These are phyloP conservation scores for Drosophila bifasciata DNA, from an alignment of 1,140 invertebrate genomes.

Conservation along the genomic window DNA sequence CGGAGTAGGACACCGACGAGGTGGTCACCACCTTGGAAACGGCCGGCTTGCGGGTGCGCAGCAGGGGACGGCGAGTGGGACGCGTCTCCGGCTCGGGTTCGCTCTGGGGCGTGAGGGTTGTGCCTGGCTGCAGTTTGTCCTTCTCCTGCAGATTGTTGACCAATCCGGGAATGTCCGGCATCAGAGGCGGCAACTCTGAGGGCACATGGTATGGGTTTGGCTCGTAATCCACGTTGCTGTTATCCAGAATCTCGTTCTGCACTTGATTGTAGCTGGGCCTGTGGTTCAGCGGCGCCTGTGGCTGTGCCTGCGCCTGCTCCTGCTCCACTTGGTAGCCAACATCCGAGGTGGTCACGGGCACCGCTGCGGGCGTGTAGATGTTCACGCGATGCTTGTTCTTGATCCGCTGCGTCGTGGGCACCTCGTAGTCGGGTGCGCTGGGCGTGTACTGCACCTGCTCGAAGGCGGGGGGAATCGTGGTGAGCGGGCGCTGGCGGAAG, in stretches of 20 bases:
- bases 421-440: slow-evolving; percentile 55
- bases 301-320: too few species aligned
- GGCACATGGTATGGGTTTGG: slow-evolving; percentile 81
- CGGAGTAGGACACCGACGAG: slow-evolving; percentile 75
- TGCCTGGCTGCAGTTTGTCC: slow-evolving; percentile 57
- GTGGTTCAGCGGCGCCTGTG: slow-evolving; percentile 60
- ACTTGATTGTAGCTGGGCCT: slow-evolving; percentile 64
- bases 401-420: slow-evolving; percentile 50
- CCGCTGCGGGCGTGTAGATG: slow-evolving; percentile 59
- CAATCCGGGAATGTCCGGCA: slow-evolving; percentile 86
- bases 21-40: slow-evolving; percentile 68
- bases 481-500: slow-evolving; percentile 75
- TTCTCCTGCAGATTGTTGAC: slow-evolving; percentile 87
- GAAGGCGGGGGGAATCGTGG: slow-evolving; percentile 67
- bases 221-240: slow-evolving; percentile 75
- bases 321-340: slow-evolving; percentile 66
- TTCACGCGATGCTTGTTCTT: slow-evolving; percentile 67
- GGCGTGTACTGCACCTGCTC: slow-evolving; percentile 76
- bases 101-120: slow-evolving; percentile 55
- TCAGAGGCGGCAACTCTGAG: slow-evolving; percentile 85
- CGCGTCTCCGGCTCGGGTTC: slow-evolving; percentile 83
- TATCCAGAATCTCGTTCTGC: slow-evolving; percentile 73
- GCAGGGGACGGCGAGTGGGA: slow-evolving; percentile 75
- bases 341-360: slow-evolving; percentile 66
- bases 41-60: slow-evolving; percentile 72